Conservation (phyloP, 1,140 invertebrate genomes). For the Drosophila bocqueti region DNA sequence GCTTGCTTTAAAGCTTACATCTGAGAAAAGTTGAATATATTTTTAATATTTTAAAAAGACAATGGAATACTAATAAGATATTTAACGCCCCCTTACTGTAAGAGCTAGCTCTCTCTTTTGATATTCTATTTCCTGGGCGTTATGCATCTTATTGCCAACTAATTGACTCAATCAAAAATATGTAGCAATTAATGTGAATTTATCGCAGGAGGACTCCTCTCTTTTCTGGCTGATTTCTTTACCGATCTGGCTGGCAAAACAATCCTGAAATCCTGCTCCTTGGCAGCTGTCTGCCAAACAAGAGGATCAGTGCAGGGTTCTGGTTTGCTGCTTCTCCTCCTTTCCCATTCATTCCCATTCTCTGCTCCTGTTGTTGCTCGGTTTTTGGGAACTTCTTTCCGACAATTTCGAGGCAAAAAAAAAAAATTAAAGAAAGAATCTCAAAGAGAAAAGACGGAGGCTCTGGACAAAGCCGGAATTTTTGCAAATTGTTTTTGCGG, state of each 20-base stretch:
- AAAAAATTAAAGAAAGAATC: not conserved
- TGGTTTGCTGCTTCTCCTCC: conserved; percentile 8
- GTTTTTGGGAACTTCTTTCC: conserved; percentile 50
- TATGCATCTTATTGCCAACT: not conserved
- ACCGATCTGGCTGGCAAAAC: conserved; percentile 9
- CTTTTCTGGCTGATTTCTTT: not conserved
- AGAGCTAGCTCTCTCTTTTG: not conserved
- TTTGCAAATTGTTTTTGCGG: conserved; percentile 75
- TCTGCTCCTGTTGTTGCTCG: not conserved
- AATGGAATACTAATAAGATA: not conserved
- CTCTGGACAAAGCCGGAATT: conserved; percentile 64
- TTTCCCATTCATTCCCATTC: not conserved
- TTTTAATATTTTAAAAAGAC: not conserved
- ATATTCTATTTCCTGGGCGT: not conserved
- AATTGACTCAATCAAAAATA: conserved; percentile 6
- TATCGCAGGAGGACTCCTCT: not conserved
- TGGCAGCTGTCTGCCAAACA: conserved; percentile 48
- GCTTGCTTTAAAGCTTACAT: no score
- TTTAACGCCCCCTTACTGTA: not conserved
- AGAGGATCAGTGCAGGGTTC: conserved; percentile 37
- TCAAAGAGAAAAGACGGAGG: conserved; percentile 13
- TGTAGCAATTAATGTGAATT: not conserved
- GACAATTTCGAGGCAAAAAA: conserved; percentile 47
- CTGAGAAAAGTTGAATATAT: not conserved
- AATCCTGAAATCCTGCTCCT: conserved; percentile 20